Evolutionary conservation across 2,797 vertebrate species (phyloP).

Genomic region (Spinus olivaceus): DNA sequence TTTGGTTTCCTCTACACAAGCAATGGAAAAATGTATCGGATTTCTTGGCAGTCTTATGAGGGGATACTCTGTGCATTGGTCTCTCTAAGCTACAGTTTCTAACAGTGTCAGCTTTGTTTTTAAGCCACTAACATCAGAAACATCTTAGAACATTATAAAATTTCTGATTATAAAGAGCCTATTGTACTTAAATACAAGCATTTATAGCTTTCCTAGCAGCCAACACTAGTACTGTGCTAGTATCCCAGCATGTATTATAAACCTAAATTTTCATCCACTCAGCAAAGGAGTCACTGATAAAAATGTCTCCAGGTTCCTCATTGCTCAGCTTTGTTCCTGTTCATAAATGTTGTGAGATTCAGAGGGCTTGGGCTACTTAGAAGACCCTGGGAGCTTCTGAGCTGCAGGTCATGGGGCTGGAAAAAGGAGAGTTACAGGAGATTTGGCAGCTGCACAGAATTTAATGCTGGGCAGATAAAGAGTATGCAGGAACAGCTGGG

Average conservation of each 20-base stretch:
- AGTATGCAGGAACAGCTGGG: background rate
- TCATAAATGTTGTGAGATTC: background rate
- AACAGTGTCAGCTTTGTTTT: slow-evolving; percentile 24
- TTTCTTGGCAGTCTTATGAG: background rate
- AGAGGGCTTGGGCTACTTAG: background rate
- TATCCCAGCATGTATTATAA: background rate
- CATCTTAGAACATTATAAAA: background rate
- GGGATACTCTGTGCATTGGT: background rate
- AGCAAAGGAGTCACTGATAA: background rate
- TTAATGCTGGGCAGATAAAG: background rate
- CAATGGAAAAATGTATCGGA: slow-evolving; percentile 14
- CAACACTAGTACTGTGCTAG: background rate
- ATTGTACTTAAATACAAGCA: background rate
- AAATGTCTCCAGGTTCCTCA: background rate
- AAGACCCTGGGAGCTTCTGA: background rate
- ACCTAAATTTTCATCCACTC: background rate
- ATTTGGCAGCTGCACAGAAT: background rate
- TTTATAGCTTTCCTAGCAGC: background rate
- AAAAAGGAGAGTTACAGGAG: background rate
- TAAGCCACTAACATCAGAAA: background rate
- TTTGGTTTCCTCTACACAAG: slow-evolving; percentile 1
- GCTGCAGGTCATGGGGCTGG: background rate
- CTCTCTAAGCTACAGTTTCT: background rate
- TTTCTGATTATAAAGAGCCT: background rate
- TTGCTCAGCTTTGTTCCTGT: background rate